Evolutionary conservation across 1,140 invertebrate genomes (phyloP).

Genomic region (Drosophila rufa): DNA sequence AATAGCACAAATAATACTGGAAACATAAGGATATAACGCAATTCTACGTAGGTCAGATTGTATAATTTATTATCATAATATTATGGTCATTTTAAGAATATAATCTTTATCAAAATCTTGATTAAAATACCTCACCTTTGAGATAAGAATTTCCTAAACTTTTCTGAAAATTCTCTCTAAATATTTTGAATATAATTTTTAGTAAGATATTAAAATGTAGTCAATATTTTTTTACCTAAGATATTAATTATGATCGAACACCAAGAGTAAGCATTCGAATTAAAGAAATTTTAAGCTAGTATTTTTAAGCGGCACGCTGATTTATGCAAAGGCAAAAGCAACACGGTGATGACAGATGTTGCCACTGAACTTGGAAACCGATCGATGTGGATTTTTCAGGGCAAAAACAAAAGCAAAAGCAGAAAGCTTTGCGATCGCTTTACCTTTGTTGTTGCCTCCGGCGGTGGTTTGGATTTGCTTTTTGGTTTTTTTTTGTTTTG

Average conservation of each 20-base stretch:
- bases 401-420: slow-evolving; percentile 53
- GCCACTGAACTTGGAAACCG: slow-evolving; percentile 70
- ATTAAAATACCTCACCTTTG: too few species aligned
- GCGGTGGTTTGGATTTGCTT: slow-evolving; percentile 11
- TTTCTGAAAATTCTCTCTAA: background rate
- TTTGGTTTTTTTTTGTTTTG: slow-evolving; percentile 21
- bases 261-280: background rate
- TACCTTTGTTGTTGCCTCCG: slow-evolving; percentile 5
- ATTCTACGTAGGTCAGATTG: too few species aligned
- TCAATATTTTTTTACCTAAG: background rate
- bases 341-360: slow-evolving; percentile 43
- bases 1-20: too few species aligned
- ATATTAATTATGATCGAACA: background rate
- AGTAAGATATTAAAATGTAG: background rate
- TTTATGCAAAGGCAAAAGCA: slow-evolving; percentile 23
- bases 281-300: background rate
- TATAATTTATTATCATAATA: too few species aligned
- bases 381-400: slow-evolving; percentile 51
- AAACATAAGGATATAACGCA: too few species aligned
- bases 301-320: slow-evolving; percentile 2
- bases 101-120: too few species aligned
- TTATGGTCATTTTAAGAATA: too few species aligned
- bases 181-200: background rate
- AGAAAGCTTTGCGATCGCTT: slow-evolving; percentile 37
- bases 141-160: too few species aligned